Percentiles rank a stretch among this genome's conserved stretches.
Conservation (phyloP, 2,888 invertebrate species). For the Xylota segnis region DNA sequence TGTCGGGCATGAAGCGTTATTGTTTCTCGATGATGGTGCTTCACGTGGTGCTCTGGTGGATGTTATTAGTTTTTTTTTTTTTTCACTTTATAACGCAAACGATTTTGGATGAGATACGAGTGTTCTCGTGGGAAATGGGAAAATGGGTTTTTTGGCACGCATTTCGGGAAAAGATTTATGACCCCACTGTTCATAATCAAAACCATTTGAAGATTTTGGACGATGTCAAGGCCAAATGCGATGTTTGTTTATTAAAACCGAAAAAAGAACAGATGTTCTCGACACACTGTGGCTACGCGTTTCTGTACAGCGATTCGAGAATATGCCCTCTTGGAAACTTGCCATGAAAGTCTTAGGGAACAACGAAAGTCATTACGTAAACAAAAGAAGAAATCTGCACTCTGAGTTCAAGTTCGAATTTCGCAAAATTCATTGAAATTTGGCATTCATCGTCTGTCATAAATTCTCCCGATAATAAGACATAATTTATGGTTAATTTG, state of each 20-base stretch:
- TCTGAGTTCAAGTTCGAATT: too few relatives aligned
- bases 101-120: conserved; percentile 3
- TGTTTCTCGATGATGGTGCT: background rate
- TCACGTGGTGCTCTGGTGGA: background rate
- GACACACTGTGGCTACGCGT: too few relatives aligned
- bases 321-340: too few relatives aligned
- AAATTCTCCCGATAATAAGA: too few relatives aligned
- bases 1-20: background rate
- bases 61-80: background rate
- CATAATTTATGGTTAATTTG: too few relatives aligned
- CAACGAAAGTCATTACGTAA: too few relatives aligned
- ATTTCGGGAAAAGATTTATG: background rate
- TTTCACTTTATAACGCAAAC: conserved; percentile 16
- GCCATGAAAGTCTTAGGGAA: too few relatives aligned
- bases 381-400: too few relatives aligned
- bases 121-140: background rate
- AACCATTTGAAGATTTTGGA: background rate
- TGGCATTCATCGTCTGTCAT: too few relatives aligned
- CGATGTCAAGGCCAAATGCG: background rate
- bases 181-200: background rate
- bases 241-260: background rate
- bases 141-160: background rate
- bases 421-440: too few relatives aligned
- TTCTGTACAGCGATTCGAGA: too few relatives aligned
- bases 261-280: too few relatives aligned